Percentiles rank a stretch among this genome's conserved stretches.
These are phyloP conservation scores for Oxyura jamaicensis DNA, from an alignment of 2,113 vertebrate species.

Conservation along the genomic window DNA sequence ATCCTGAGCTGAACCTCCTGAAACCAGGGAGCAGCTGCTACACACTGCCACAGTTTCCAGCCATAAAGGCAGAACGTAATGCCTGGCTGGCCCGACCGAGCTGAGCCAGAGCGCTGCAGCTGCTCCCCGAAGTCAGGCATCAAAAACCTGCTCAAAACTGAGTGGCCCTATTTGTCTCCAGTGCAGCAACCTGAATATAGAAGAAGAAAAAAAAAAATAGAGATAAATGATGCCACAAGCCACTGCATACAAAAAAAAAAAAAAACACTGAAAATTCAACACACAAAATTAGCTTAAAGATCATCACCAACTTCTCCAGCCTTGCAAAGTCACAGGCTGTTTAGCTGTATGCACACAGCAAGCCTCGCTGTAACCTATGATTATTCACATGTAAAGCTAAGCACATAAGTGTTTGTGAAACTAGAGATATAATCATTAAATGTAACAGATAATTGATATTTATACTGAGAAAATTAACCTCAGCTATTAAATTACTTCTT, in stretches of 20 bases:
- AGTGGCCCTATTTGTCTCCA: background rate
- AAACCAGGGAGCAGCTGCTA: conserved; percentile 35
- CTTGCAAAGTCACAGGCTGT: background rate
- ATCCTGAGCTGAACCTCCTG: background rate
- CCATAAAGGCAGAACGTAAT: background rate
- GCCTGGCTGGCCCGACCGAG: background rate
- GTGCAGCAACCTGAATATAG: background rate
- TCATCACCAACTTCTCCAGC: background rate
- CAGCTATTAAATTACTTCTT: conserved; percentile 67
- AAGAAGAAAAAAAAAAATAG: background rate
- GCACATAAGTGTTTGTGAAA: background rate
- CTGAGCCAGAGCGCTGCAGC: background rate
- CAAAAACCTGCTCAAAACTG: background rate
- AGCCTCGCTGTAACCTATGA: background rate
- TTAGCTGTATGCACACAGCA: background rate
- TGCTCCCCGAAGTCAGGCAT: background rate
- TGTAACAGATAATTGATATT: conserved; percentile 64
- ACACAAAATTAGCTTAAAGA: background rate
- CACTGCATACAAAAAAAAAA: background rate
- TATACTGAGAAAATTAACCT: conserved; percentile 61
- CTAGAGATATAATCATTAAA: conserved; percentile 55
- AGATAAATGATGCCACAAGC: background rate
- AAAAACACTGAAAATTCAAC: background rate
- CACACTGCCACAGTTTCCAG: background rate
- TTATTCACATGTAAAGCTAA: background rate